Conservation (phyloP, 2,113 vertebrate species). For the Bettongia penicillata region DNA sequence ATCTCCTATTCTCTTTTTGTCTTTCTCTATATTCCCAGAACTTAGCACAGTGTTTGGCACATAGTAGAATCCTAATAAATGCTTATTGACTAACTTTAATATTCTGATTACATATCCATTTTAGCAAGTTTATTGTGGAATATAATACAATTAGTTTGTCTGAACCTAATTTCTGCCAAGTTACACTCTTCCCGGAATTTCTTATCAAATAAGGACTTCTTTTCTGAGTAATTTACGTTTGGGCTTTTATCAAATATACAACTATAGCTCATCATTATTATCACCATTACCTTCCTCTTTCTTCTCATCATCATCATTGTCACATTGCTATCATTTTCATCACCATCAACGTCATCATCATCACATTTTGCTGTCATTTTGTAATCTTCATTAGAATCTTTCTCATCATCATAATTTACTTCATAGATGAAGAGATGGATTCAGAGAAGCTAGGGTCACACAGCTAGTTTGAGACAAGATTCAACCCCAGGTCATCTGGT, state of each 20-base stretch:
- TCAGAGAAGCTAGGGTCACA: neutral
- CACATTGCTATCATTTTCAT: neutral
- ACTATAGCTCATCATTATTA: neutral
- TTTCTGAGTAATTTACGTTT: neutral
- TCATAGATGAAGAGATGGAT: neutral
- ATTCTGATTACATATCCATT: neutral
- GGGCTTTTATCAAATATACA: neutral
- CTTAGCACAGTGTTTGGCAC: neutral
- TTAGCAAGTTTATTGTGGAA: neutral
- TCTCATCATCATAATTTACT: neutral
- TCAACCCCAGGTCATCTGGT: neutral
- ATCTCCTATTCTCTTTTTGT: neutral
- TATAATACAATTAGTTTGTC: neutral
- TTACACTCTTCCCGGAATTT: neutral
- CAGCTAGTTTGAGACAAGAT: neutral
- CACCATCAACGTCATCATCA: neutral
- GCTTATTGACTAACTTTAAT: neutral
- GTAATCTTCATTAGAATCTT: neutral
- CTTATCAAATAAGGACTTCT: neutral
- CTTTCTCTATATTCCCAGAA: neutral
- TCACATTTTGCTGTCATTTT: neutral
- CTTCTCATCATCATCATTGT: neutral
- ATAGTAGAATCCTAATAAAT: neutral
- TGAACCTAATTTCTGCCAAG: neutral
- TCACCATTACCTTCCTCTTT: neutral